A percentile compares a stretch with the other conserved stretches of the same genome.
These are phyloP conservation scores for Brachylomia viminalis DNA, from an alignment of 2,888 invertebrate genomes.

Conservation along the genomic window DNA sequence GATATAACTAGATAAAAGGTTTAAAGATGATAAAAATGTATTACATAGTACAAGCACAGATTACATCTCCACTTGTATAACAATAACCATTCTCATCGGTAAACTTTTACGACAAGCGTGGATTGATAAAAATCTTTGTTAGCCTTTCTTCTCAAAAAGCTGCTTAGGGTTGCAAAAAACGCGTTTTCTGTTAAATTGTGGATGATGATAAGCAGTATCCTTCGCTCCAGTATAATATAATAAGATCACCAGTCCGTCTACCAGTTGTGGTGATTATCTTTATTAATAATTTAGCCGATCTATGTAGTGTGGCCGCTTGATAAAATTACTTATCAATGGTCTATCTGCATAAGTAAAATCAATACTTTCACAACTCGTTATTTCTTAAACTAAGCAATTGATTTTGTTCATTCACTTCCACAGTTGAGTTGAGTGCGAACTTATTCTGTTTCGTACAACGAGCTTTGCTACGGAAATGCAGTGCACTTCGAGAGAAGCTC, in stretches of 20 bases:
- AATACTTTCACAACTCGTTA: conserved; percentile 36
- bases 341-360: conserved; percentile 24
- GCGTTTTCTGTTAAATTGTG: conserved; percentile 5
- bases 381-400: conserved; percentile 52
- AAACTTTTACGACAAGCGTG: conserved; percentile 45
- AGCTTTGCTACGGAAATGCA: conserved; percentile 84
- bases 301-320: neutral
- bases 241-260: neutral
- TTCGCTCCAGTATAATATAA: neutral
- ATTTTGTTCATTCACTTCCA: conserved; percentile 65
- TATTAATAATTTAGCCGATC: neutral
- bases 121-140: conserved; percentile 43
- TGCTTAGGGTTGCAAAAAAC: conserved; percentile 7
- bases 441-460: conserved; percentile 74
- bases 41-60: conserved; percentile 15
- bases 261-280: neutral
- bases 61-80: conserved; percentile 36
- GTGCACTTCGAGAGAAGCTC: conserved; percentile 84
- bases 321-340: neutral
- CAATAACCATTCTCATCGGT: conserved; percentile 46
- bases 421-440: conserved; percentile 76
- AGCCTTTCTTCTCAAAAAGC: conserved; percentile 11
- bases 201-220: neutral
- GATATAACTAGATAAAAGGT: neutral
- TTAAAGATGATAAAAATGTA: conserved; percentile 12